Conservation (phyloP, 2,113 vertebrate genomes). For the Heptranchias perlo region DNA sequence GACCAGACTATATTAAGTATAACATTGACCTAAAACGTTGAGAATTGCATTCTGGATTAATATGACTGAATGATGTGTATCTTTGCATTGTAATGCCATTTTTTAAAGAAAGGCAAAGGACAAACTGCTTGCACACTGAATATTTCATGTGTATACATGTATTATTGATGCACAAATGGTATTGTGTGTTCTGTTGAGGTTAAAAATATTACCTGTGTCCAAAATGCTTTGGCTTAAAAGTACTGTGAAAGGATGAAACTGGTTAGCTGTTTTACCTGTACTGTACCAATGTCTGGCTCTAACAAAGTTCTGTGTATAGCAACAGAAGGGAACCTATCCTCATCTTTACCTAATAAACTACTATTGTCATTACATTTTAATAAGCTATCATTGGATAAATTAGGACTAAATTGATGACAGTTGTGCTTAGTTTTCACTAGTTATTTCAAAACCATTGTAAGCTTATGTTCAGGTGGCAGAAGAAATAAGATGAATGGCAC, state of each 20-base stretch:
- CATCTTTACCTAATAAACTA: not conserved
- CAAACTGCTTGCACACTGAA: not conserved
- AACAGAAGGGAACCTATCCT: not conserved
- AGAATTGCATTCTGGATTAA: not conserved
- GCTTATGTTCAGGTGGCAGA: not conserved
- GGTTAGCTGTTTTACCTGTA: not conserved
- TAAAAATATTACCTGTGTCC: not conserved
- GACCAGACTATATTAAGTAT: not conserved
- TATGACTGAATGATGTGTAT: not conserved
- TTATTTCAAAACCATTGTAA: not conserved
- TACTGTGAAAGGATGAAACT: not conserved
- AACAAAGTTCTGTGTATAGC: not conserved
- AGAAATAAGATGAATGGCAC: not conserved
- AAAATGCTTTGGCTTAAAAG: not conserved
- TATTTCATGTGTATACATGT: not conserved
- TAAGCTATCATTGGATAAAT: not conserved
- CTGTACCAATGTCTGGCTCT: not conserved
- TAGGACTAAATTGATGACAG: not conserved
- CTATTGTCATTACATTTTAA: not conserved
- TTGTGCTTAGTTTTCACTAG: not conserved
- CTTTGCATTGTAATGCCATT: not conserved
- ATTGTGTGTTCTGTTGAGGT: not conserved
- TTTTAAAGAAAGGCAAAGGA: not conserved
- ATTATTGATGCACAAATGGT: constrained; percentile 14
- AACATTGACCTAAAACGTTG: not conserved